Conservation (phyloP, 2,797 vertebrate genomes). For the Parotocinclus haroldoi region DNA sequence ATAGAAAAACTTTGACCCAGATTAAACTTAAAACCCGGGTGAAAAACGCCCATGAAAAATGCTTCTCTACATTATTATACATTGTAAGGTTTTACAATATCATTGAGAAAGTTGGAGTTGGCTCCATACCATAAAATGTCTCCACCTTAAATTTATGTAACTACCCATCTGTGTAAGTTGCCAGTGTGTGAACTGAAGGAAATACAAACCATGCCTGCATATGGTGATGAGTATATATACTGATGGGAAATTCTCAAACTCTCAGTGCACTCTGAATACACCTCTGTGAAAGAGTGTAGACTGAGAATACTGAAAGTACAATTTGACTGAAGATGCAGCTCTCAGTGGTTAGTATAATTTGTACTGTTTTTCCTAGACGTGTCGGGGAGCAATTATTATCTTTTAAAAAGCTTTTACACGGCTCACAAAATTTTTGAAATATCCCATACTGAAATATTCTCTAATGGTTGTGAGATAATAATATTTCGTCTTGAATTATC, state of each 20-base stretch:
- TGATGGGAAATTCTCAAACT: not conserved
- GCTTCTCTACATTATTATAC: too few species aligned
- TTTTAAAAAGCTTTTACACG: too few species aligned
- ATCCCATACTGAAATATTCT: too few species aligned
- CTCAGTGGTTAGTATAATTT: conserved; percentile 30
- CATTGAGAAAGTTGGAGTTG: too few species aligned
- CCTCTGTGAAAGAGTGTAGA: not conserved
- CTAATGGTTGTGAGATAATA: too few species aligned
- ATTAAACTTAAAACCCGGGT: not conserved
- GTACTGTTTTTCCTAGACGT: not conserved
- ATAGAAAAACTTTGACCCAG: not conserved
- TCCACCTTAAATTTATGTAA: not conserved
- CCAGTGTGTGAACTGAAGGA: conserved; percentile 30
- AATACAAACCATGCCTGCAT: not conserved
- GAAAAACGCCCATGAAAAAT: too few species aligned
- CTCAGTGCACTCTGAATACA: not conserved
- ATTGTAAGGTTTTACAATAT: too few species aligned
- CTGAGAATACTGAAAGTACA: not conserved
- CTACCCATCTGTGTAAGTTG: not conserved
- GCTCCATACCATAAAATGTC: too few species aligned
- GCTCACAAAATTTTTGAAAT: too few species aligned
- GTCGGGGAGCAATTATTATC: too few species aligned
- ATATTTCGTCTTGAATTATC: too few species aligned
- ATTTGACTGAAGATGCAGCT: conserved; percentile 30
- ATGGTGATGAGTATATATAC: conserved; percentile 9